Base-by-base conservation (phyloP, 1,140 invertebrate genomes). In the Brevipalpus yothersi region DNA sequence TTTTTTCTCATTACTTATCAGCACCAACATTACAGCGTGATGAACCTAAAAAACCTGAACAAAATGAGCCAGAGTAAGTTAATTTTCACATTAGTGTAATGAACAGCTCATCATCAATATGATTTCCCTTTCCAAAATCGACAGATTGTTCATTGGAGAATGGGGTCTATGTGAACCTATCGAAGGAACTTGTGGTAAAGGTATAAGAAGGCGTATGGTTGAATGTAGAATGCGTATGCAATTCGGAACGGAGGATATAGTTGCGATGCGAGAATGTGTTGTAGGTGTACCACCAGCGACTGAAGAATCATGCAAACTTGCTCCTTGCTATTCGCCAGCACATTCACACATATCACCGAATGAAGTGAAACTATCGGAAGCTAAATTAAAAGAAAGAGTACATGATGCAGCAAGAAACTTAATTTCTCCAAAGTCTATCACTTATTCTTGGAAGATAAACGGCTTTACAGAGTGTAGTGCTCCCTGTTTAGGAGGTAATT, bases 201-300 rank as follows among this genome's bases (percentile, higher is more conserved):
- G 89, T 0, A 76, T 82, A 42, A 76, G 82, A 12, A 81, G 79
- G 60, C 77, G 86, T 8, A 77, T 80, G 65, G 87, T 90, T 1
- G 78, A 82, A 60, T 95, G 90, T 72, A 91, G 91, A 75, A 90
- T 94, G 64, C 91, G 86, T 70, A 73, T 95, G 51, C 89, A 89
- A 68, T 87, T 84, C 51, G 75, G 80, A n/a, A n/a, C n/a, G n/a
- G n/a, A n/a, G n/a, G n/a, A n/a, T n/a, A n/a, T 60, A 89, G 84
- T 0, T 80, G 87, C 45, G 86, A 84, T 0, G 82, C 80, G 63
- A 71, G 93, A 12, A 86, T 88, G 0, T 87, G 93, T 65, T 77
- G 77, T n/a, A 80, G 92, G 64, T 95, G 90, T 68, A 77, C 81
- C 56, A 69, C 70, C 67, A 61, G 64, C 19, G 15, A 39, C 17